These are phyloP conservation scores for Corythornis vintsioides DNA, from an alignment of 2,113 vertebrate species.

Conservation along the genomic window DNA sequence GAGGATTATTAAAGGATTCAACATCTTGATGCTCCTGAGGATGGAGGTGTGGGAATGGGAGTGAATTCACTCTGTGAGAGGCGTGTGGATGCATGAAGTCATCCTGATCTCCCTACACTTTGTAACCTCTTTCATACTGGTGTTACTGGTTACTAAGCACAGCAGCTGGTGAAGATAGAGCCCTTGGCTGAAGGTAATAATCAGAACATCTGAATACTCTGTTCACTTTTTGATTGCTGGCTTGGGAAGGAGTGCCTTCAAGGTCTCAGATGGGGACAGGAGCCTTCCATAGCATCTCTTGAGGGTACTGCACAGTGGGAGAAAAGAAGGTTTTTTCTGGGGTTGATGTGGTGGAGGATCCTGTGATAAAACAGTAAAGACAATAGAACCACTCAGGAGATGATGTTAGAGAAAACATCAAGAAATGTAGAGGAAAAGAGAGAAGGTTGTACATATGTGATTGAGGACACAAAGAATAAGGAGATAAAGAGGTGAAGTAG, in stretches of 20 bases:
- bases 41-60: fast-evolving
- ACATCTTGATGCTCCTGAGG: fast-evolving
- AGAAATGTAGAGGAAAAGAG: not conserved
- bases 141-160: not conserved
- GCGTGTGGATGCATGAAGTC: not conserved
- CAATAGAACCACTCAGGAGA: fast-evolving
- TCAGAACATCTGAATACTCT: not conserved
- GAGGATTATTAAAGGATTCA: too few relatives aligned
- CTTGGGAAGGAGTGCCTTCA: not conserved
- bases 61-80: not conserved
- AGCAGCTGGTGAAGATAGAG: not conserved
- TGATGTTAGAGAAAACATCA: not conserved
- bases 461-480: not conserved
- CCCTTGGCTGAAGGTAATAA: not conserved
- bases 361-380: fast-evolving
- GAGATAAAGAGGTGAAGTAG: not conserved
- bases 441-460: not conserved
- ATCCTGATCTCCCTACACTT: not conserved
- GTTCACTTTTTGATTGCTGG: not conserved
- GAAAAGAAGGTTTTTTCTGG: not conserved
- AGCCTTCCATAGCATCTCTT: not conserved
- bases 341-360: not conserved
- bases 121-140: not conserved
- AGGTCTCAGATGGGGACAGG: not conserved
- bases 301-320: not conserved